Percentiles rank a stretch among this genome's conserved stretches.
Evolutionary conservation across 2,888 invertebrate genomes (phyloP).

Genomic region (Zhuqinia jingwanae): DNA sequence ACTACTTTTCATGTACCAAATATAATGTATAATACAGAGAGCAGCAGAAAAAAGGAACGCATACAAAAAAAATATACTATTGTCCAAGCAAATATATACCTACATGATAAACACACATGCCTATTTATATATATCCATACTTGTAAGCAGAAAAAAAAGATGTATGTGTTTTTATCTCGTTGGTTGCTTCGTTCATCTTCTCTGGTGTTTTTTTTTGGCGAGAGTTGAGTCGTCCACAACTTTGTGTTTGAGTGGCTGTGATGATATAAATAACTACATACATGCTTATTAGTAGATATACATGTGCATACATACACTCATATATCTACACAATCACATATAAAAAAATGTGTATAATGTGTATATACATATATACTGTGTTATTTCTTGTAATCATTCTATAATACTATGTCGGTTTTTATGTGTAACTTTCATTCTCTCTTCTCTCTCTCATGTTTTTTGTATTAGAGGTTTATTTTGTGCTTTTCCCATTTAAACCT

Average conservation of each 20-base stretch:
- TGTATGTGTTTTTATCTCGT: not conserved
- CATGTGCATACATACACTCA: not conserved
- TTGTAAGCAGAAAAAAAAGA: not conserved
- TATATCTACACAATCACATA: not conserved
- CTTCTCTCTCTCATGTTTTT: not conserved
- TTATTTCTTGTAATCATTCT: too few species aligned
- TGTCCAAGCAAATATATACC: not conserved
- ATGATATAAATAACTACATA: constrained; percentile 14
- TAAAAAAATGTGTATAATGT: not conserved
- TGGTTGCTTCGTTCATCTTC: constrained; percentile 14
- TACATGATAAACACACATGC: not conserved
- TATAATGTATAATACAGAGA: not conserved
- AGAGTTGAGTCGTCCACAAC: constrained; percentile 12
- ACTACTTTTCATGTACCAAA: too few species aligned
- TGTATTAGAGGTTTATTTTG: constrained; percentile 35
- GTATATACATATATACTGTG: not conserved
- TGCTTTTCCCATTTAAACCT: constrained; percentile 61
- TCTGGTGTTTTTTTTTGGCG: constrained; percentile 9
- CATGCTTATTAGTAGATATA: too few species aligned
- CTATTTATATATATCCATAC: constrained; percentile 11
- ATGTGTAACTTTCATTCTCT: not conserved
- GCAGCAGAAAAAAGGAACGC: not conserved
- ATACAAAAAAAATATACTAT: not conserved
- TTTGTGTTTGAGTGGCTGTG: constrained; percentile 28
- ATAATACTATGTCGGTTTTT: not conserved